Percentiles rank a stretch among this genome's conserved stretches.
Evolutionary conservation across 1,140 invertebrate genomes (phyloP).

Genomic region (Andricus grossulariae): DNA sequence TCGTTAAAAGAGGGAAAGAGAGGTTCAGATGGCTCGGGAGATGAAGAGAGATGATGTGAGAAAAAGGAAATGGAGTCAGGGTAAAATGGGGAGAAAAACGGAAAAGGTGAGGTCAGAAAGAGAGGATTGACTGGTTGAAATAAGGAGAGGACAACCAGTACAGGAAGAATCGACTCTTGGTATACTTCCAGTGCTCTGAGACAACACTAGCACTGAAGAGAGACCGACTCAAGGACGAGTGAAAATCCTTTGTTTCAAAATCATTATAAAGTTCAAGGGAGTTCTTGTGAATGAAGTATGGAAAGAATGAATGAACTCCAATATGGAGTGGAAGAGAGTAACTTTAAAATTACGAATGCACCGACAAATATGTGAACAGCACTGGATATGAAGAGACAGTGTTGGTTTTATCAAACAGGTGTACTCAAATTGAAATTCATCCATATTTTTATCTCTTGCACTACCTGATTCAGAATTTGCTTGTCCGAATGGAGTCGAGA

Average conservation of each 20-base stretch:
- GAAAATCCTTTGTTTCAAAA: not conserved
- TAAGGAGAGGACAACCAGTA: conserved; percentile 13
- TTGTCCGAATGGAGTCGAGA: conserved; percentile 1
- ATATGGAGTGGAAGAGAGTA: too few relatives aligned
- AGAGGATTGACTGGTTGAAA: not conserved
- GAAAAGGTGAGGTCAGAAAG: not conserved
- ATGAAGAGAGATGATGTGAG: not conserved
- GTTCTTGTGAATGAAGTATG: too few relatives aligned
- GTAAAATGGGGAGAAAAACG: not conserved
- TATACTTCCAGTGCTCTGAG: not conserved
- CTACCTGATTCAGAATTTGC: too few relatives aligned
- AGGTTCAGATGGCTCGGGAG: not conserved
- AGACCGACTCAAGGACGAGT: conserved; percentile 6
- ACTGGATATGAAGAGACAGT: too few relatives aligned
- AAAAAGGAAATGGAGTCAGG: not conserved
- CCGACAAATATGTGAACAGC: too few relatives aligned
- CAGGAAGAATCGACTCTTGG: conserved; percentile 11
- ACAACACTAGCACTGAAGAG: conserved; percentile 21
- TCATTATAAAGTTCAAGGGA: too few relatives aligned
- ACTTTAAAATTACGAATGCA: too few relatives aligned
- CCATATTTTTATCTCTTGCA: too few relatives aligned
- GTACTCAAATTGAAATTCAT: too few relatives aligned
- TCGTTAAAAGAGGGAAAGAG: conserved; percentile 21
- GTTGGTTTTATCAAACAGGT: too few relatives aligned
- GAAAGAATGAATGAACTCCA: too few relatives aligned